phyloP scores from a whole-genome alignment of 2,113 vertebrate species.

The Tupaia tana region DNA sequence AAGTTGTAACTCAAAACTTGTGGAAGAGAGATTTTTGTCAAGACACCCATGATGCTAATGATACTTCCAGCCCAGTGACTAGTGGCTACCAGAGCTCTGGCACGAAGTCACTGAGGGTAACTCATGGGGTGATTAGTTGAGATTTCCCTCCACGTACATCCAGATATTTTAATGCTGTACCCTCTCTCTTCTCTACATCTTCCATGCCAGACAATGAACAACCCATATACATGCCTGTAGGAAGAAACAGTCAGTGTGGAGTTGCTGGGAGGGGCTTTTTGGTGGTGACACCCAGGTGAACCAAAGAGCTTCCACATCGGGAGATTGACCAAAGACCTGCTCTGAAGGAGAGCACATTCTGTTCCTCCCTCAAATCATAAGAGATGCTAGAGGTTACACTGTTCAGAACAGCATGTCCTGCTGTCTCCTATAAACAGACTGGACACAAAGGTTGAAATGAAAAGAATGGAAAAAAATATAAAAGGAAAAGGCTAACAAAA shows the following conservation, averaged over 20 bases:
- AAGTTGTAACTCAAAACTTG: neutral
- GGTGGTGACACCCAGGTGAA: neutral
- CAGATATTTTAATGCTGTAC: neutral
- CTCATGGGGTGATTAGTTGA: neutral
- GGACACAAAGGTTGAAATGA: constrained; percentile 52
- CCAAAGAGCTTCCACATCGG: neutral
- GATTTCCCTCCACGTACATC: neutral
- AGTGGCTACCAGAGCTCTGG: neutral
- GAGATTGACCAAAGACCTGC: neutral
- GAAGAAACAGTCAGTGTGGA: neutral
- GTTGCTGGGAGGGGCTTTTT: neutral
- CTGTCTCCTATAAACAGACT: neutral
- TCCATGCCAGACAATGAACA: neutral
- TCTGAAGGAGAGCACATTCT: neutral
- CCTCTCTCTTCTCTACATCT: neutral
- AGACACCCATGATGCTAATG: neutral
- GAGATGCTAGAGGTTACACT: constrained; percentile 44
- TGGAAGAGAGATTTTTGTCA: neutral
- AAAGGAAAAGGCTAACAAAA: constrained; percentile 58
- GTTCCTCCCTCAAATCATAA: constrained; percentile 32
- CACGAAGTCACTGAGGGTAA: neutral
- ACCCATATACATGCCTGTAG: neutral
- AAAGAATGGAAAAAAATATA: constrained; percentile 62
- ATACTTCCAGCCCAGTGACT: neutral
- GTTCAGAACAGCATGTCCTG: constrained; percentile 39